phyloP scores from a whole-genome alignment of 2,113 vertebrate genomes.

The Podiceps cristatus region DNA sequence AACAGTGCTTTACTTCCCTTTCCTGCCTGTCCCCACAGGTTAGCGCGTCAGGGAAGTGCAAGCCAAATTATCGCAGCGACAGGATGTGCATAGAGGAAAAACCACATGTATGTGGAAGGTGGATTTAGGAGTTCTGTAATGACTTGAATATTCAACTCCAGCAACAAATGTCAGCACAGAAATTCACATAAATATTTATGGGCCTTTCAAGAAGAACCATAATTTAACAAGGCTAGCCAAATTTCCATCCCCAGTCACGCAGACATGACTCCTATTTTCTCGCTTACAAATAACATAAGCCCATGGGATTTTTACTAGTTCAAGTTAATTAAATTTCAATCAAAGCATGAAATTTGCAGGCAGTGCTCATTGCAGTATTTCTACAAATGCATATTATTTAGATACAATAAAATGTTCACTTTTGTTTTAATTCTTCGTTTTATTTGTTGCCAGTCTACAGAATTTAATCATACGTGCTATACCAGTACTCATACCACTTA shows the following conservation, averaged over 20 bases:
- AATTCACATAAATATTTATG: slow-evolving; percentile 50
- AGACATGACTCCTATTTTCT: slow-evolving; percentile 25
- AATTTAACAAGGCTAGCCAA: neutral
- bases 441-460: neutral
- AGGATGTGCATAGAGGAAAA: slow-evolving; percentile 5
- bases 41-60: neutral
- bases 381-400: neutral
- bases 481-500: fast-evolving
- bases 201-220: neutral
- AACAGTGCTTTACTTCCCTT: neutral
- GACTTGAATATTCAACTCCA: neutral
- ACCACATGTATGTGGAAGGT: neutral
- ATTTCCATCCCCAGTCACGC: slow-evolving; percentile 9
- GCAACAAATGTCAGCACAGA: neutral
- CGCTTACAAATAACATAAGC: slow-evolving; percentile 29
- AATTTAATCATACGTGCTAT: neutral
- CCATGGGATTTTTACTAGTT: slow-evolving; percentile 36
- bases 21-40: neutral
- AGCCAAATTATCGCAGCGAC: neutral
- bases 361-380: neutral
- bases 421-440: neutral
- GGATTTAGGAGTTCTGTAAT: neutral
- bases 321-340: slow-evolving; percentile 57
- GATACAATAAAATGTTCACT: neutral
- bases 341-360: slow-evolving; percentile 36